Percentiles rank a stretch among this genome's conserved stretches.
Evolutionary conservation across 2,888 invertebrate species (phyloP).

Genomic region (Brachyptera putata): DNA sequence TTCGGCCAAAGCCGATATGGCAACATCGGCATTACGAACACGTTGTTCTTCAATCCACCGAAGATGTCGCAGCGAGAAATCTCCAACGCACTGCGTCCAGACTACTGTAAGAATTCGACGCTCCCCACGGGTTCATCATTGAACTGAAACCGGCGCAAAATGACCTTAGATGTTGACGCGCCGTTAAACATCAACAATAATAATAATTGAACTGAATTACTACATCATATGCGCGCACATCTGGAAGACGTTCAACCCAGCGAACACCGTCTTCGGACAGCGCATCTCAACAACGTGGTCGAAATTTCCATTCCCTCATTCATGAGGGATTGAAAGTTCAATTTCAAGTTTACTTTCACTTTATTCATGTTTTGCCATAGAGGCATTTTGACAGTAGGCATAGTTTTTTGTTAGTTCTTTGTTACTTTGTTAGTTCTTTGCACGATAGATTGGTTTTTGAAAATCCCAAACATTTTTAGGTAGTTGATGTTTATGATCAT

Average conservation of each 20-base stretch:
- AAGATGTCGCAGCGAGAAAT: neutral
- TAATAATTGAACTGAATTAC: too few relatives aligned
- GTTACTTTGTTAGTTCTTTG: too few relatives aligned
- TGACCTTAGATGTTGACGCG: too few relatives aligned
- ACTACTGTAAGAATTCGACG: neutral
- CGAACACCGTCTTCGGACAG: constrained; percentile 26
- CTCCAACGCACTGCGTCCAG: neutral
- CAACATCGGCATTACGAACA: neutral
- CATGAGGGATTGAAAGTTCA: too few relatives aligned
- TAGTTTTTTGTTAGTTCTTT: constrained; percentile 17
- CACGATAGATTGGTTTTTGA: constrained; percentile 28
- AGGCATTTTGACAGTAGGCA: constrained; percentile 20
- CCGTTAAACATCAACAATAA: too few relatives aligned
- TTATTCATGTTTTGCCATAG: constrained; percentile 23
- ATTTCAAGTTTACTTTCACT: too few relatives aligned
- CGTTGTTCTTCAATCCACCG: neutral
- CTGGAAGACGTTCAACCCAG: constrained; percentile 23
- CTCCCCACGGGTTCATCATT: constrained; percentile 26
- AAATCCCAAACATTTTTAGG: constrained; percentile 23
- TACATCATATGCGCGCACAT: constrained; percentile 22
- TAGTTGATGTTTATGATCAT: constrained; percentile 25
- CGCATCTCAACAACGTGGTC: constrained; percentile 23
- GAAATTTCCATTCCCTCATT: constrained; percentile 25
- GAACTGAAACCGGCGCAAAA: too few relatives aligned
- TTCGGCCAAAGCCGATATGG: neutral